These are phyloP conservation scores for Furnarius figulus DNA, from an alignment of 2,113 vertebrate species.

Conservation along the genomic window DNA sequence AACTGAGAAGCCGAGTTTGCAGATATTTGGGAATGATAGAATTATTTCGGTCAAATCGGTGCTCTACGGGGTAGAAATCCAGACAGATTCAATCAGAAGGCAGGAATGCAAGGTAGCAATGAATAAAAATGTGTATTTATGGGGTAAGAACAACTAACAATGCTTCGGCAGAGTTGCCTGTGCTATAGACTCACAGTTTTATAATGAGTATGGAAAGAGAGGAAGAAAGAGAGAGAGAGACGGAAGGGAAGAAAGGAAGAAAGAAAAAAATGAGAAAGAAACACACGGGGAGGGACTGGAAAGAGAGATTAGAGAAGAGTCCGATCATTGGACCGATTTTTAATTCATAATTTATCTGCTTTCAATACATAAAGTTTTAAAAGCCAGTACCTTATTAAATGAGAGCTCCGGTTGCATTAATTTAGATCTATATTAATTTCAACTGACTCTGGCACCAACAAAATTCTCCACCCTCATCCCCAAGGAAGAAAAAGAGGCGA, in stretches of 20 bases:
- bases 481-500: not conserved
- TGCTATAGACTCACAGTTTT: accelerated
- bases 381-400: not conserved
- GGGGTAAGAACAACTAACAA: not conserved
- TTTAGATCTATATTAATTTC: not conserved
- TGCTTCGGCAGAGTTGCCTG: not conserved
- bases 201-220: too few species aligned
- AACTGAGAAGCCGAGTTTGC: not conserved
- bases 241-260: accelerated
- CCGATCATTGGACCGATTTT: not conserved
- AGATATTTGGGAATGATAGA: not conserved
- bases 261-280: accelerated
- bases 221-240: accelerated
- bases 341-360: not conserved
- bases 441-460: not conserved
- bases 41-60: accelerated
- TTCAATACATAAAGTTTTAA: not conserved
- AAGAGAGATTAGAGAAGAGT: not conserved
- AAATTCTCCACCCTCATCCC: not conserved
- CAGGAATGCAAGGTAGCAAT: accelerated
- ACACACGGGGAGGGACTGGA: not conserved
- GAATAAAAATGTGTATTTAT: not conserved
- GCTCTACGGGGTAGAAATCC: not conserved
- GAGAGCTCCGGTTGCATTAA: not conserved
- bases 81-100: accelerated